Evolutionary conservation across 1,140 invertebrate species (phyloP).

Genomic region (Solenopsis invicta): DNA sequence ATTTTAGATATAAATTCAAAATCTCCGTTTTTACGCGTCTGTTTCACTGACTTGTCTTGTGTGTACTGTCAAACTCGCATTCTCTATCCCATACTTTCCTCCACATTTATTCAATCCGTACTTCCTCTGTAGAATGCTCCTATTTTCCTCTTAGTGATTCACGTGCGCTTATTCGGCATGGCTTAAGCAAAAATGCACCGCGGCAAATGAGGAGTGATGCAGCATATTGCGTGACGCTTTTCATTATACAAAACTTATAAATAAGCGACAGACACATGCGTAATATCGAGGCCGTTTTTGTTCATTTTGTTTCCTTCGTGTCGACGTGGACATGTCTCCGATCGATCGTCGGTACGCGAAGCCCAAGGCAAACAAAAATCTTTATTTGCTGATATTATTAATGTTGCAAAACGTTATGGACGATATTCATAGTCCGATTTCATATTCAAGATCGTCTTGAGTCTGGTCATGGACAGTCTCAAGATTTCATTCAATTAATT

Average conservation of each 20-base stretch:
- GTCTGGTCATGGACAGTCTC: too few species aligned
- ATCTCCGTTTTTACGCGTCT: neutral
- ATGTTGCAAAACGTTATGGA: neutral
- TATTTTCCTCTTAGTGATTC: neutral
- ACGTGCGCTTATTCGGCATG: slow-evolving; percentile 42
- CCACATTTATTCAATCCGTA: neutral
- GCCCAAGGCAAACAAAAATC: slow-evolving; percentile 25
- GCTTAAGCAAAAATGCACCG: slow-evolving; percentile 45
- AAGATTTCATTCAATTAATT: too few species aligned
- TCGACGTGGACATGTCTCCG: neutral
- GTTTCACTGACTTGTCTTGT: slow-evolving; percentile 1
- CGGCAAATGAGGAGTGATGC: slow-evolving; percentile 9
- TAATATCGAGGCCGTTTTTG: slow-evolving; percentile 25
- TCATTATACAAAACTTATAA: slow-evolving; percentile 43
- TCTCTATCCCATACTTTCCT: neutral
- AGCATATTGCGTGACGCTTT: slow-evolving; percentile 59
- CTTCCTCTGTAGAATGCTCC: neutral
- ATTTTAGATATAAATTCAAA: slow-evolving; percentile 33
- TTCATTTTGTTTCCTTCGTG: slow-evolving; percentile 18
- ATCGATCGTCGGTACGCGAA: neutral
- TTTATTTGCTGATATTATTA: neutral
- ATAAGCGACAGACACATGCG: neutral
- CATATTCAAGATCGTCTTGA: too few species aligned
- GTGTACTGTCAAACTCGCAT: slow-evolving; percentile 40
- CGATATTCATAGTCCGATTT: too few species aligned